These are phyloP conservation scores for Adelges cooleyi DNA, from an alignment of 1,140 invertebrate genomes.

Conservation along the genomic window DNA sequence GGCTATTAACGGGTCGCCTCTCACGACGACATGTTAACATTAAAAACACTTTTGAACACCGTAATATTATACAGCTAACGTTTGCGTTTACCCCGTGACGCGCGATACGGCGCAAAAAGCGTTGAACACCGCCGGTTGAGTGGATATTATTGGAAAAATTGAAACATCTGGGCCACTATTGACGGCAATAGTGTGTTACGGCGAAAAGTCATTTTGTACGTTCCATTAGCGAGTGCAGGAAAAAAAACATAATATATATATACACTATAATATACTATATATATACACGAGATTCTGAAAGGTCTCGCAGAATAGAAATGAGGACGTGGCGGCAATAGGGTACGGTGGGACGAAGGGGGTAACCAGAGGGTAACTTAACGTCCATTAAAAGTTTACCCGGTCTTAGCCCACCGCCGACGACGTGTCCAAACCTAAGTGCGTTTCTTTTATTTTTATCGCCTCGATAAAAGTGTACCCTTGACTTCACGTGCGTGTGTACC, in stretches of 20 bases:
- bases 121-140: background rate
- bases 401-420: background rate
- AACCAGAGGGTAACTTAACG: slow-evolving; percentile 19
- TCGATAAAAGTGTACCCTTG: background rate
- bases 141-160: background rate
- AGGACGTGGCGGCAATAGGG: background rate
- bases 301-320: no score
- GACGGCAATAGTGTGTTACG: background rate
- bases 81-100: no score
- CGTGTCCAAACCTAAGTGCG: background rate
- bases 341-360: background rate
- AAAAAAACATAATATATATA: background rate
- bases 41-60: no score
- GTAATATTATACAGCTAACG: no score
- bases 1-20: no score
- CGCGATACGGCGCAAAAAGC: background rate
- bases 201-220: slow-evolving; percentile 13
- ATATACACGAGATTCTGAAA: background rate
- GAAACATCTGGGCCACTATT: slow-evolving; percentile 12
- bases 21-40: no score
- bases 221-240: background rate
- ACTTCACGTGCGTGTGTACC: no score
- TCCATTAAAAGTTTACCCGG: slow-evolving; percentile 22
- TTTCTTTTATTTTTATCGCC: slow-evolving; percentile 21
- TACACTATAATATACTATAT: no score